These are phyloP conservation scores for Psylliodes chrysocephalus DNA, from an alignment of 2,888 invertebrate species.

Conservation along the genomic window DNA sequence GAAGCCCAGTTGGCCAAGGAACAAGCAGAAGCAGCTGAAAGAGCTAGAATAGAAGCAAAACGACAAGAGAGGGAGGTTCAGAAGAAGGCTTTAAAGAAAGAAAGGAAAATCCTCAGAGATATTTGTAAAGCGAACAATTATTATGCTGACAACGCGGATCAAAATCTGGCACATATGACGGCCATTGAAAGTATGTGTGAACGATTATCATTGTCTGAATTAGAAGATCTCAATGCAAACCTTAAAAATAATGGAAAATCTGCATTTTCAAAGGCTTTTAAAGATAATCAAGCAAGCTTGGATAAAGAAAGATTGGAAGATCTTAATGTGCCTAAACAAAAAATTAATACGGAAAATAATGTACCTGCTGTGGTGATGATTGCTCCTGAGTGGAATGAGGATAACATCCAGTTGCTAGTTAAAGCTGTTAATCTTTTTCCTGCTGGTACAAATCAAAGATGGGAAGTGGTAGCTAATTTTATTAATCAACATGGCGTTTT, in stretches of 20 bases:
- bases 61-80: conserved; percentile 87
- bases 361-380: conserved; percentile 65
- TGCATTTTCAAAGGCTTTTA: conserved; percentile 75
- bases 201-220: conserved; percentile 74
- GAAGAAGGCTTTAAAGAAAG: conserved; percentile 88
- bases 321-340: conserved; percentile 67
- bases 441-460: conserved; percentile 92
- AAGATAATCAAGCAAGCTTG: conserved; percentile 78
- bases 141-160: conserved; percentile 77
- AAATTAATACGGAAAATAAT: conserved; percentile 62
- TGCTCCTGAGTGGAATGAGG: conserved; percentile 81
- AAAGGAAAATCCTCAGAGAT: conserved; percentile 83
- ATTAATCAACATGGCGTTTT: conserved; percentile 86
- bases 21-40: conserved; percentile 82
- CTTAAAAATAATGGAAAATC: conserved; percentile 73
- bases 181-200: conserved; percentile 94
- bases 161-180: conserved; percentile 85
- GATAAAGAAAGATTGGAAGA: conserved; percentile 79
- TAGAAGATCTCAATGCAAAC: conserved; percentile 81
- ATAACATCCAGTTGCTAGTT: conserved; percentile 88
- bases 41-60: conserved; percentile 81
- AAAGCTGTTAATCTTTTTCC: conserved; percentile 98
- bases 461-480: conserved; percentile 90
- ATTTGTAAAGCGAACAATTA: conserved; percentile 85
- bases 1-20: conserved; percentile 82